Conservation (phyloP, 2,888 invertebrate genomes). For the Pediacus dermestoides region DNA sequence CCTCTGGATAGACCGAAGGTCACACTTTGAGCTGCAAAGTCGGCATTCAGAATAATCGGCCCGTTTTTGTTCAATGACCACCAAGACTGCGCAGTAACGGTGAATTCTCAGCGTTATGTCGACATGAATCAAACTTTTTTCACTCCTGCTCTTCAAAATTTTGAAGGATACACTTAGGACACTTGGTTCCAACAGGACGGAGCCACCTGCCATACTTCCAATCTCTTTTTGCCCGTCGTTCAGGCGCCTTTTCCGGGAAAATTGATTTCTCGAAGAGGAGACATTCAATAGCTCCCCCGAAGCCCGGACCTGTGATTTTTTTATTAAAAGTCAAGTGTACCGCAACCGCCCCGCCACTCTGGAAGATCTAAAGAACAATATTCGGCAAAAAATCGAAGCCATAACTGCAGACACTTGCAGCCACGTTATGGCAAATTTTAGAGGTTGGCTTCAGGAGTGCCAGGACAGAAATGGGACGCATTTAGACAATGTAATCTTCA, state of each 20-base stretch:
- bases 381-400: conserved; percentile 17
- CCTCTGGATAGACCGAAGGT: conserved; percentile 14
- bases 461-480: conserved; percentile 15
- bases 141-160: conserved; percentile 14
- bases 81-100: conserved; percentile 14
- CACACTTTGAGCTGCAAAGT: conserved; percentile 18
- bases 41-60: conserved; percentile 13
- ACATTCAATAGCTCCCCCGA: conserved; percentile 12
- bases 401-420: conserved; percentile 16
- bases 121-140: conserved; percentile 13
- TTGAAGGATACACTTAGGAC: conserved; percentile 12
- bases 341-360: conserved; percentile 13
- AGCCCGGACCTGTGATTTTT: conserved; percentile 12
- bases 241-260: conserved; percentile 8
- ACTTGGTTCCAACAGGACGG: conserved; percentile 8
- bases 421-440: conserved; percentile 16
- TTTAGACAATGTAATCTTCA: conserved; percentile 14
- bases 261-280: conserved; percentile 12
- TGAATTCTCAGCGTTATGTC: conserved; percentile 17
- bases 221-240: conserved; percentile 8
- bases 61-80: conserved; percentile 16
- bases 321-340: conserved; percentile 16
- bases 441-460: conserved; percentile 15
- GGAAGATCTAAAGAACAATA: conserved; percentile 19
- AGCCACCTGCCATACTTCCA: conserved; percentile 8